Conservation (phyloP, 2,888 invertebrate species). For the Vannuccia rotundouncinata region DNA sequence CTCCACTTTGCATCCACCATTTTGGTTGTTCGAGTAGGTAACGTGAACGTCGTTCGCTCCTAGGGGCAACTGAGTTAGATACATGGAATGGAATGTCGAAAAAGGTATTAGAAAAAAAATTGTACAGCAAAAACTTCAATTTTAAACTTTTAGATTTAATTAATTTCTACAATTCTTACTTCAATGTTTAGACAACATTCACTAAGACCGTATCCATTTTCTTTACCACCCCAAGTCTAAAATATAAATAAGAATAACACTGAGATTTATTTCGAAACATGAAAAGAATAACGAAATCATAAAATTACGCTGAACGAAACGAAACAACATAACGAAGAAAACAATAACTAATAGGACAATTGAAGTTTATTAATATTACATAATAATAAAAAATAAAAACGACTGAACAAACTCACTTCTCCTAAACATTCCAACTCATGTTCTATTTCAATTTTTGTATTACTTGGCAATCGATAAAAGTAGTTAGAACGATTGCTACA, state of each 20-base stretch:
- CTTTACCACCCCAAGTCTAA: conserved; percentile 75
- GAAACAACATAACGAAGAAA: no score
- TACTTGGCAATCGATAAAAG: conserved; percentile 68
- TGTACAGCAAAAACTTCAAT: background rate
- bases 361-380: no score
- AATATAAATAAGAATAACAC: no score
- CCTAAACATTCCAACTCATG: conserved; percentile 70
- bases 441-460: conserved; percentile 66
- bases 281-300: no score
- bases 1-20: conserved; percentile 43
- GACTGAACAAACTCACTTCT: conserved; percentile 66
- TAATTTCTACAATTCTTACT: background rate
- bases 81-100: background rate
- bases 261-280: no score
- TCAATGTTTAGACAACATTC: conserved; percentile 64
- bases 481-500: conserved; percentile 75
- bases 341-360: no score
- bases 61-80: background rate
- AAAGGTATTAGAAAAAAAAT: background rate
- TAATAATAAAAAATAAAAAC: no score
- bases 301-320: no score
- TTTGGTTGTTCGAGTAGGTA: background rate
- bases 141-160: background rate
- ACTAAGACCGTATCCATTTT: conserved; percentile 76
- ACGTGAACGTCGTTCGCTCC: conserved; percentile 7